A percentile compares a stretch with the other conserved stretches of the same genome.
Conservation (phyloP, 2,888 invertebrate species). For the Tillus elongatus region DNA sequence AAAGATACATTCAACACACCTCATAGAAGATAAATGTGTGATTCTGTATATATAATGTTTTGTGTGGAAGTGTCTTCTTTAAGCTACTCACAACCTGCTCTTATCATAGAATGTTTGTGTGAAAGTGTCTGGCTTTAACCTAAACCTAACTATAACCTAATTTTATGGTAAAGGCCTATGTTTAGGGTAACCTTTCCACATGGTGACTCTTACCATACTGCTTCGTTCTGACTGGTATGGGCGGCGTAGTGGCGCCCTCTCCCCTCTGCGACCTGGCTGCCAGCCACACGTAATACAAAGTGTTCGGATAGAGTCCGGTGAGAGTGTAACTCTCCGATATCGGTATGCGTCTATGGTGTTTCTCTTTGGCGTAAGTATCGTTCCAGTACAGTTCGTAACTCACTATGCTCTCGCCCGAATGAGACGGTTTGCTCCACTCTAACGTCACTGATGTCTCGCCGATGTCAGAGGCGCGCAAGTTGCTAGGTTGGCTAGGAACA, state of each 20-base stretch:
- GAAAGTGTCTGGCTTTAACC: no score
- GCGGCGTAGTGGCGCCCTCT: constrained; percentile 91
- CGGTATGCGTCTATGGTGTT: constrained; percentile 74
- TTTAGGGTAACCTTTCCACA: no score
- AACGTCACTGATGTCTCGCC: constrained; percentile 86
- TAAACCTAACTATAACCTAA: no score
- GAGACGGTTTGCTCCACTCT: constrained; percentile 86
- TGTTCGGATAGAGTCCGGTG: constrained; percentile 88
- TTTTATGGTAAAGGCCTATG: no score
- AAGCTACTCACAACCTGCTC: no score
- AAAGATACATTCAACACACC: no score
- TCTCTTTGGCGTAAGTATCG: constrained; percentile 86
- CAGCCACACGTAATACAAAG: constrained; percentile 93
- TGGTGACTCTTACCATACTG: constrained; percentile 99
- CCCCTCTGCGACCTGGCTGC: constrained; percentile 89
- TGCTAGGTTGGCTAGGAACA: constrained; percentile 95
- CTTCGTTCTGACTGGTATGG: constrained; percentile 88
- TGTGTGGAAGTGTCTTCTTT: no score
- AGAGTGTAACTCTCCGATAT: constrained; percentile 79
- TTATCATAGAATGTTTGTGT: no score
- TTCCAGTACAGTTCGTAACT: constrained; percentile 97
- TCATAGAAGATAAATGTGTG: no score
- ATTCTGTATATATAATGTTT: no score
- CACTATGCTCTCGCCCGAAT: constrained; percentile 86
- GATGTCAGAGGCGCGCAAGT: constrained; percentile 75